phyloP scores from a whole-genome alignment of 2,113 vertebrate genomes.

The Sturnira hondurensis region DNA sequence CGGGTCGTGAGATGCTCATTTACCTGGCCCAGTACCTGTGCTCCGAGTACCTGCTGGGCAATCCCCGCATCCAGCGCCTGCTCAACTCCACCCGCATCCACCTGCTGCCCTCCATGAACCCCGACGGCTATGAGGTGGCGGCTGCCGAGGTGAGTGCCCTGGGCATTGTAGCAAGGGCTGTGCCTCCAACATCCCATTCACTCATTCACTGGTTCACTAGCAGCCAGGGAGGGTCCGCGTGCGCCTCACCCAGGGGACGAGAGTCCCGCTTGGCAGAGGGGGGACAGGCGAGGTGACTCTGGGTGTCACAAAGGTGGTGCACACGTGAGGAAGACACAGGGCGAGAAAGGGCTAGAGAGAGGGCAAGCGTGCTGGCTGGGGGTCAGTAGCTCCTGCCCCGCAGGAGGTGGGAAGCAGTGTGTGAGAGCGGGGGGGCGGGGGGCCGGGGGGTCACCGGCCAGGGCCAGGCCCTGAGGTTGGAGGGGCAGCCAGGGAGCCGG shows the following conservation, averaged over 20 bases:
- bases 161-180: accelerated
- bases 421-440: accelerated
- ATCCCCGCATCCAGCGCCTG: slow-evolving; percentile 88
- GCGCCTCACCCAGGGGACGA: accelerated
- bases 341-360: accelerated
- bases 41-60: slow-evolving; percentile 91
- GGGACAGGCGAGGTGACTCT: accelerated
- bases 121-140: slow-evolving; percentile 95
- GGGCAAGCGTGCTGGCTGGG: accelerated
- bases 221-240: accelerated
- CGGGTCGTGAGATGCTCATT: slow-evolving; percentile 92
- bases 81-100: slow-evolving; percentile 95
- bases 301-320: accelerated
- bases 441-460: neutral
- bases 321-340: accelerated
- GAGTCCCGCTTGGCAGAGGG: accelerated
- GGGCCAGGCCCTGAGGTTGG: accelerated
- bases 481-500: neutral
- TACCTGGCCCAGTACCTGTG: slow-evolving; percentile 95
- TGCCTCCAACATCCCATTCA: accelerated
- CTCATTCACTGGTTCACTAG: accelerated
- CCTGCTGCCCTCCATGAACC: slow-evolving; percentile 96
- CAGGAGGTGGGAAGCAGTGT: neutral
- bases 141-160: slow-evolving; percentile 90
- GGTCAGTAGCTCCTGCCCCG: accelerated